Conservation (phyloP, 2,888 invertebrate species). For the Lithophane semibrunnea region DNA sequence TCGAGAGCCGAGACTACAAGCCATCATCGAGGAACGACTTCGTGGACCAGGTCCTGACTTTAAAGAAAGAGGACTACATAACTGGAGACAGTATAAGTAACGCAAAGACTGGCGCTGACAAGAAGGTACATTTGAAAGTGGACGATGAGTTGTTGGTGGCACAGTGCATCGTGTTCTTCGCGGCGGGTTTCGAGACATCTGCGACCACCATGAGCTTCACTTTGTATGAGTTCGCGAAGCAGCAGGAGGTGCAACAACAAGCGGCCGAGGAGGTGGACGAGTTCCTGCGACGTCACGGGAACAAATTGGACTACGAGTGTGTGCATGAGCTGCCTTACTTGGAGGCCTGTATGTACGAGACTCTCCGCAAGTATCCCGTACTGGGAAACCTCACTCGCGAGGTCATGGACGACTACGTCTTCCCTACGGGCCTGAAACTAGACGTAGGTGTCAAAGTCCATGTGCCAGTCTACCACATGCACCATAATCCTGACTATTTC, state of each 20-base stretch:
- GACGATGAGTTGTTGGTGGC: constrained; percentile 56
- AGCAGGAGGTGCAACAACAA: constrained; percentile 56
- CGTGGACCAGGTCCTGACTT: constrained; percentile 73
- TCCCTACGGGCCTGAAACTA: constrained; percentile 74
- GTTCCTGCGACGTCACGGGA: constrained; percentile 37
- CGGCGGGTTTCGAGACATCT: constrained; percentile 63
- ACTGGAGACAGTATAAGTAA: constrained; percentile 64
- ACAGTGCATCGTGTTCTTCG: constrained; percentile 58
- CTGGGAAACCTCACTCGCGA: constrained; percentile 74
- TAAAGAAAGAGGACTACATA: constrained; percentile 69
- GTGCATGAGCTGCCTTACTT: constrained; percentile 72
- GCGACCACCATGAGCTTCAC: constrained; percentile 46
- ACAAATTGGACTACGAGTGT: constrained; percentile 36
- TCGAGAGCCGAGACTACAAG: constrained; percentile 68
- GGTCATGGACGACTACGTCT: constrained; percentile 74
- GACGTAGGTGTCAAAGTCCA: constrained; percentile 74
- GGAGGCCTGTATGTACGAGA: constrained; percentile 76
- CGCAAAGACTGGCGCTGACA: constrained; percentile 59
- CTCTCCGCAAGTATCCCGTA: constrained; percentile 76
- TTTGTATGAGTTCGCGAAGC: constrained; percentile 54
- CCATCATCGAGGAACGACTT: constrained; percentile 76
- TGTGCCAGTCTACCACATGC: constrained; percentile 75
- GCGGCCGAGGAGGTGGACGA: constrained; percentile 54
- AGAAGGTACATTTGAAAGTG: constrained; percentile 57
- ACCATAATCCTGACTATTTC: constrained; percentile 73